Conservation (phyloP, 2,888 invertebrate genomes). For the Drosophila trichaetosa region DNA sequence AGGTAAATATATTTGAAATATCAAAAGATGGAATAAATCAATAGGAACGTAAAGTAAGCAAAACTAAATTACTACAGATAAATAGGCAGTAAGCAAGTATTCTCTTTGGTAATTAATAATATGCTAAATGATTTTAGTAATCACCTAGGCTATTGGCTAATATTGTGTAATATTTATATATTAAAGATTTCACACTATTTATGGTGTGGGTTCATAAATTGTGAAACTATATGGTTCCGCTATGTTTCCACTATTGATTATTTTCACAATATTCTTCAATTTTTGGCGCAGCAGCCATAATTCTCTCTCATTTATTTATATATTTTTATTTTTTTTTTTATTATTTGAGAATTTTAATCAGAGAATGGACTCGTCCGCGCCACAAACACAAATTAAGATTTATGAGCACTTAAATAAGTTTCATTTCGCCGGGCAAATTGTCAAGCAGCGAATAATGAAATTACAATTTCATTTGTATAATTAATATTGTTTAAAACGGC, state of each 20-base stretch:
- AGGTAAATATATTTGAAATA: conserved; percentile 23
- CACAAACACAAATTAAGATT: conserved; percentile 59
- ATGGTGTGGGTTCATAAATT: neutral
- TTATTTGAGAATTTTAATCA: conserved; percentile 33
- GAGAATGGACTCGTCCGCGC: conserved; percentile 18
- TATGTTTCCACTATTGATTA: neutral
- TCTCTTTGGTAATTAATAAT: neutral
- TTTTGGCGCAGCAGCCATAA: neutral
- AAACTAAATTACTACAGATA: too few relatives aligned
- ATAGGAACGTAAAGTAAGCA: neutral
- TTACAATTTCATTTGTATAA: conserved; percentile 53
- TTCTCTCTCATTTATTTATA: neutral
- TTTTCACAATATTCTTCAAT: neutral
- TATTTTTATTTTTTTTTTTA: neutral
- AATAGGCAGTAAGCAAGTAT: neutral
- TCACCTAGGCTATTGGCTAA: neutral
- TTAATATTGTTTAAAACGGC: conserved; percentile 52
- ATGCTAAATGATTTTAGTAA: neutral
- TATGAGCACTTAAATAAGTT: conserved; percentile 65
- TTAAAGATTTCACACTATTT: neutral
- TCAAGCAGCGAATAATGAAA: conserved; percentile 63
- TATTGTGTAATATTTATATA: neutral
- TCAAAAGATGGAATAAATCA: neutral
- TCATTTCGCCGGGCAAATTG: conserved; percentile 55
- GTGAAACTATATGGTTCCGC: neutral